Base-by-base conservation (phyloP, 1,140 invertebrate genomes). In the Caerostris extrusa region DNA sequence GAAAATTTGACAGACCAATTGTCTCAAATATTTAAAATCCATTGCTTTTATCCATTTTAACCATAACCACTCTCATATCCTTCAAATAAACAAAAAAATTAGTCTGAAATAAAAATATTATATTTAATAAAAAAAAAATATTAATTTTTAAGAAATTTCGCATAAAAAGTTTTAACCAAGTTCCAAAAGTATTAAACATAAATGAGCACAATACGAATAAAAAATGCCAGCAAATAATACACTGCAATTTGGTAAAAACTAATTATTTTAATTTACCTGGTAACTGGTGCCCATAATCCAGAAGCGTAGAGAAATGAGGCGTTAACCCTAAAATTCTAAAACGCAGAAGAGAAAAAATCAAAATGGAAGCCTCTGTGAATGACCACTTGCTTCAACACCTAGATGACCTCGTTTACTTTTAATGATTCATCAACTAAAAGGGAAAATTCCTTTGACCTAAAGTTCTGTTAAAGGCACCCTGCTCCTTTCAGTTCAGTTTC, bases 391-490 rank as follows among this genome's bases (percentile, higher is more conserved):
- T 34, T 77, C 71, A 77, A 77, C 71, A 77, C 71, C 71, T 77
- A 77, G 71, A 50, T 64, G 85, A 61, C 85, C 85, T 14, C 85
- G 61, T 61, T 87, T 14, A 61, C 61, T 57, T 83, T 34, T 6
- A 61, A 5, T 87, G 85, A 87, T 34, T 87, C 85, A 87, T 87
- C 71, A 77, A 77, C 61, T 77, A 53, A 77, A 77, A 77, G 71
- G 8, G 61, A 64, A 64, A 64, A 64, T 64, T 77, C 71, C 53
- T 53, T 12, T 77, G 71, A 77, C 71, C 71, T 77, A 77, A 77
- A 50, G 19, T 77, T 77, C 12, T 77, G 34, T 10, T 64, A 10
- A 64, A 64, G 12, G 61, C 10, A 5, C 50, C 19, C 34, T 34
- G 34, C 34, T 34, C 34, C 34, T 34, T 34, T 53, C 34, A 10